Evolutionary conservation across 2,888 invertebrate species (phyloP).

Genomic region (Papilio protenor): DNA sequence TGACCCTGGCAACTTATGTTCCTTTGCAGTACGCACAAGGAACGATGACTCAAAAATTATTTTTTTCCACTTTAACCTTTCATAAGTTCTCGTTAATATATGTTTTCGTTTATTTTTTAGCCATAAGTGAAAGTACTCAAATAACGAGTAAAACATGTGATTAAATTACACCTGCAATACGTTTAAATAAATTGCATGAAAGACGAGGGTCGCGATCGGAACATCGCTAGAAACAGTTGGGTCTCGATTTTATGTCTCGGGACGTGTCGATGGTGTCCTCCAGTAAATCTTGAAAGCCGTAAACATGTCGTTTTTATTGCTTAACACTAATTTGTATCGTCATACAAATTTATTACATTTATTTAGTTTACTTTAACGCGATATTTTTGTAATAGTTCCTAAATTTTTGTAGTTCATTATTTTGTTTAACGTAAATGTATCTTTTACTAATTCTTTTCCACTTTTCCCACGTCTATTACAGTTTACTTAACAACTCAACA

Average conservation of each 20-base stretch:
- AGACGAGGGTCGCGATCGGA: constrained; percentile 50
- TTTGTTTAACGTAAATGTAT: background rate
- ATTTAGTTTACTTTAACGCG: constrained; percentile 38
- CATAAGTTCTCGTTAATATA: too few species aligned
- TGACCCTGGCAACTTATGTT: too few species aligned
- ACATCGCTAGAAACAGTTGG: constrained; percentile 59
- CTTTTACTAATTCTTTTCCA: too few species aligned
- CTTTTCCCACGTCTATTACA: background rate
- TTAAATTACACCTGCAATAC: too few species aligned
- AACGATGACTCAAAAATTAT: too few species aligned
- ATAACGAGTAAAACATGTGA: background rate
- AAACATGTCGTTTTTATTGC: constrained; percentile 65
- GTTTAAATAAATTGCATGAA: constrained; percentile 52
- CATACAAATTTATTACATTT: constrained; percentile 42
- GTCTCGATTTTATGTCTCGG: constrained; percentile 63
- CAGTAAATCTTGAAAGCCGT: constrained; percentile 61
- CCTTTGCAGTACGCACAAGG: too few species aligned
- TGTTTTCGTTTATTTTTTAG: too few species aligned
- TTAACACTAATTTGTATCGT: constrained; percentile 54
- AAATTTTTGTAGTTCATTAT: too few species aligned
- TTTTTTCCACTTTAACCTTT: too few species aligned
- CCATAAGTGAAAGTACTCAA: background rate
- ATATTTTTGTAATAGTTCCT: constrained; percentile 56
- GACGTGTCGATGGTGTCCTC: constrained; percentile 63
- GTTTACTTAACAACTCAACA: background rate